A percentile compares a stretch with the other conserved stretches of the same genome.
phyloP scores from a whole-genome alignment of 1,140 invertebrate species.

The Zaprionus nigranus region DNA sequence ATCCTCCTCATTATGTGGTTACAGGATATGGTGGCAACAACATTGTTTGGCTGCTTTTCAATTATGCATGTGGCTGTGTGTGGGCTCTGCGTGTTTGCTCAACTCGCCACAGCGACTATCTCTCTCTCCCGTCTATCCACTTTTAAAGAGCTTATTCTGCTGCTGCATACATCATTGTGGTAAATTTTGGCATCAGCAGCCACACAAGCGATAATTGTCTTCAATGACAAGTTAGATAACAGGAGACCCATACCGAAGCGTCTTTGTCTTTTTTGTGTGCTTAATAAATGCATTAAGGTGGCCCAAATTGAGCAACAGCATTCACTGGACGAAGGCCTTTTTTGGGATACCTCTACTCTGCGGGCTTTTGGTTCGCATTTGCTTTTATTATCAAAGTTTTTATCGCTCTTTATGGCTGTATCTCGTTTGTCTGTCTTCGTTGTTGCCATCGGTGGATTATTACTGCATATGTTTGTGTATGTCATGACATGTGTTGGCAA shows the following conservation, averaged over 20 bases:
- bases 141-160: not conserved
- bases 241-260: not conserved
- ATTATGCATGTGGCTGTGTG: slow-evolving; percentile 33
- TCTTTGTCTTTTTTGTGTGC: not conserved
- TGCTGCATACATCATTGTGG: slow-evolving; percentile 12
- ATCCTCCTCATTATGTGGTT: not conserved
- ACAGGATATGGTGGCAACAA: slow-evolving; percentile 7
- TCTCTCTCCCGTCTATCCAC: not conserved
- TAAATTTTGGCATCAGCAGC: slow-evolving; percentile 6
- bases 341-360: slow-evolving; percentile 29
- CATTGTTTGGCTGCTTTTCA: slow-evolving; percentile 25
- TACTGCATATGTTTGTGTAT: slow-evolving; percentile 63
- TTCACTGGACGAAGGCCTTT: not conserved
- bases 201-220: slow-evolving; percentile 27
- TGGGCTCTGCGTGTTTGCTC: slow-evolving; percentile 17
- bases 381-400: slow-evolving; percentile 67
- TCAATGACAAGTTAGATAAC: slow-evolving; percentile 19
- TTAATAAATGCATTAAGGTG: not conserved
- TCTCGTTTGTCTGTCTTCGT: slow-evolving; percentile 21
- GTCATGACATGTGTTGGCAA: slow-evolving; percentile 61
- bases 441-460: slow-evolving; percentile 57
- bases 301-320: not conserved
- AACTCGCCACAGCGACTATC: not conserved
- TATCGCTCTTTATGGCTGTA: slow-evolving; percentile 42
- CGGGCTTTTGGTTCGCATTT: too few species aligned